Conservation (phyloP, 2,797 vertebrate species). For the Nannoperca australis region DNA sequence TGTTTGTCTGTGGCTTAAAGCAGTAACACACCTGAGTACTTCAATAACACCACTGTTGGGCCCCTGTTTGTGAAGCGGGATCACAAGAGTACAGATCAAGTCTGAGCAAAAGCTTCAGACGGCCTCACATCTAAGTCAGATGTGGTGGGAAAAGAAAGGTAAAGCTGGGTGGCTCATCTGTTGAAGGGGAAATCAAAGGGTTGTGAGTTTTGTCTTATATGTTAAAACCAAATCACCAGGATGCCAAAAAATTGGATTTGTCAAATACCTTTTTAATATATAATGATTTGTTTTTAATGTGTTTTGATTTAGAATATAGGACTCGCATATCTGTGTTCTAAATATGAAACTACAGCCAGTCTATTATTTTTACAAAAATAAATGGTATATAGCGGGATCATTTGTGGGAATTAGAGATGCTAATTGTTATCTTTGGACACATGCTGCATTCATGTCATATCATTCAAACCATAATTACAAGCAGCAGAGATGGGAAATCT, state of each 20-base stretch:
- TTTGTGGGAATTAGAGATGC: not conserved
- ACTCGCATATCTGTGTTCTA: not conserved
- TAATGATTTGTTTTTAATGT: not conserved
- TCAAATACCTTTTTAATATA: slow-evolving; percentile 1
- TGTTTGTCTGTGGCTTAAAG: slow-evolving; percentile 55
- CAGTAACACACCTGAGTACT: slow-evolving; percentile 48
- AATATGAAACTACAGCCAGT: not conserved
- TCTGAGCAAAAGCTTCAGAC: slow-evolving; percentile 41
- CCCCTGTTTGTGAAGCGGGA: slow-evolving; percentile 48
- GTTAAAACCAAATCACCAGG: slow-evolving; percentile 8
- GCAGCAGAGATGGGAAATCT: too few species aligned
- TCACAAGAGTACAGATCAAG: slow-evolving; percentile 28
- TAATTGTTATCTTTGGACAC: not conserved
- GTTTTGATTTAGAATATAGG: not conserved
- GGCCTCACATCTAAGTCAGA: slow-evolving; percentile 42
- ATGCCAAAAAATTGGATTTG: not conserved
- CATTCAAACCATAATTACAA: not conserved
- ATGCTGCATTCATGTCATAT: not conserved
- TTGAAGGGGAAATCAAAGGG: slow-evolving; percentile 29
- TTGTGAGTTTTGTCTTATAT: slow-evolving; percentile 5
- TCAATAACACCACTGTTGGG: slow-evolving; percentile 23
- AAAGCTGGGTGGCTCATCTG: slow-evolving; percentile 31
- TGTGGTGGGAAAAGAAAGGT: slow-evolving; percentile 25
- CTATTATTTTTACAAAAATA: not conserved
- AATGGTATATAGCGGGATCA: not conserved